Evolutionary conservation across 2,888 invertebrate species (phyloP).

Genomic region (Blastobasis adustella): DNA sequence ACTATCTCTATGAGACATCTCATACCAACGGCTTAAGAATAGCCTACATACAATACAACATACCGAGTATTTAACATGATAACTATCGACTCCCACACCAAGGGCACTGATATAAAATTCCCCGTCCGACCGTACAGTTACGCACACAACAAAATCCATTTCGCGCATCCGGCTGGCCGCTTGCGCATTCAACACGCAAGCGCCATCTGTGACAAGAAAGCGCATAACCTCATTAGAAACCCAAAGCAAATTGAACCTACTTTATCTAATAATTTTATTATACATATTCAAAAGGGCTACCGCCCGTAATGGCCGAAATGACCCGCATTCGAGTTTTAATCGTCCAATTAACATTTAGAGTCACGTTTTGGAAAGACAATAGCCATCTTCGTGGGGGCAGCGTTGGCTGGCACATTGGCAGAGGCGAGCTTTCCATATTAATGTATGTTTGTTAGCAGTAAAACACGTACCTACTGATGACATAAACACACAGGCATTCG

Average conservation of each 20-base stretch:
- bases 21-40: constrained; percentile 18
- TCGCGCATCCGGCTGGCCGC: constrained; percentile 68
- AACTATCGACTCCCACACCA: constrained; percentile 37
- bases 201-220: constrained; percentile 72
- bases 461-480: constrained; percentile 69
- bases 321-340: constrained; percentile 74
- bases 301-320: constrained; percentile 66
- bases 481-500: constrained; percentile 56
- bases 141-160: constrained; percentile 60
- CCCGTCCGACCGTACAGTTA: constrained; percentile 53
- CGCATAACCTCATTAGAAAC: constrained; percentile 74
- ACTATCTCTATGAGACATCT: too few species aligned
- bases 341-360: constrained; percentile 72
- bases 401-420: constrained; percentile 68
- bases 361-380: constrained; percentile 73
- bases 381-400: constrained; percentile 72
- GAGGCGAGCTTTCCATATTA: constrained; percentile 70
- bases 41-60: background rate
- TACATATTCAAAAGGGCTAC: constrained; percentile 73
- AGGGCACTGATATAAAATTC: constrained; percentile 53
- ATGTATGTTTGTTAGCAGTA: constrained; percentile 74
- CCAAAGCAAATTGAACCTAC: constrained; percentile 64
- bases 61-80: constrained; percentile 14
- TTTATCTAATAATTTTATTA: constrained; percentile 72
- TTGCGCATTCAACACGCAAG: constrained; percentile 62